Conservation (phyloP, 2,113 vertebrate genomes). For the Leptocoma aspasia region DNA sequence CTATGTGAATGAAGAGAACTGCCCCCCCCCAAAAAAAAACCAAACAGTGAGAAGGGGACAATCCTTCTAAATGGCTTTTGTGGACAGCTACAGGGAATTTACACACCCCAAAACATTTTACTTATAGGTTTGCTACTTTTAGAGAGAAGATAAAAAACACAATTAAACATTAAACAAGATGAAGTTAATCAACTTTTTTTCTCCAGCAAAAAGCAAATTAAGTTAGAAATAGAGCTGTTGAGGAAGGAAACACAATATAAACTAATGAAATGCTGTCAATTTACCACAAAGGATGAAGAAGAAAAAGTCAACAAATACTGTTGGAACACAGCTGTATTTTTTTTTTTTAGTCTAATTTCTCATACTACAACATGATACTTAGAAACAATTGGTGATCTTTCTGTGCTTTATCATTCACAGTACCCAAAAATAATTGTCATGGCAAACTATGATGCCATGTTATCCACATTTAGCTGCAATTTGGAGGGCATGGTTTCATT, state of each 20-base stretch:
- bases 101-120: background rate
- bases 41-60: too few relatives aligned
- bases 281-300: background rate
- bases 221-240: background rate
- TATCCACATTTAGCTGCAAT: background rate
- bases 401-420: background rate
- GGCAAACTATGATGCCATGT: background rate
- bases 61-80: background rate
- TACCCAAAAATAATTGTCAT: background rate
- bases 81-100: background rate
- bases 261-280: background rate
- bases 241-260: background rate
- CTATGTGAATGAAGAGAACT: background rate
- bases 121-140: background rate
- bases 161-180: background rate
- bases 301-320: background rate
- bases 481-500: background rate
- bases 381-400: background rate
- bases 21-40: too few relatives aligned
- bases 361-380: background rate
- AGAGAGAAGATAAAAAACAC: background rate
- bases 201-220: background rate
- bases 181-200: background rate
- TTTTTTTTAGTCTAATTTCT: background rate
- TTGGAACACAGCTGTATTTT: background rate